Percentiles rank a stretch among this genome's conserved stretches.
Conservation (phyloP, 2,888 invertebrate species). For the Sarcophaga subvicina region DNA sequence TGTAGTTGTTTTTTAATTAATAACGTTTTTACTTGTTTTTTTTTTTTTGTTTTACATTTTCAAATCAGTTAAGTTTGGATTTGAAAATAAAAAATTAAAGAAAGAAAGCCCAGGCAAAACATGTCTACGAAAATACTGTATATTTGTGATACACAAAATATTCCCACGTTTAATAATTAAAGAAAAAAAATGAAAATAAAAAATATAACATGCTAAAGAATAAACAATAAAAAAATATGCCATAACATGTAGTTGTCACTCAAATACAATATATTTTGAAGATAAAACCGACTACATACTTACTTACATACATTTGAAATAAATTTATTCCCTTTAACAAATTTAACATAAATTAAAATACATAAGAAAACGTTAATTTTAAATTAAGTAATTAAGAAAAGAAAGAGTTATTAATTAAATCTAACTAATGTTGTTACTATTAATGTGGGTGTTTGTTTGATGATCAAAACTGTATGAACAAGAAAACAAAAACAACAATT, state of each 20-base stretch:
- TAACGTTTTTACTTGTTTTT: constrained; percentile 51
- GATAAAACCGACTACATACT: background rate
- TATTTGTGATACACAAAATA: constrained; percentile 43
- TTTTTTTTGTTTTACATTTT: background rate
- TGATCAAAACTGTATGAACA: too few relatives aligned
- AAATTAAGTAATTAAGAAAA: background rate
- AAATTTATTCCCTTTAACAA: background rate
- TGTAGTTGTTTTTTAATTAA: constrained; percentile 59
- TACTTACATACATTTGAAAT: background rate
- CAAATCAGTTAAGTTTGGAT: background rate
- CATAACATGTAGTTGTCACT: constrained; percentile 61
- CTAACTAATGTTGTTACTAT: background rate
- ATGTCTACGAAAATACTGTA: constrained; percentile 31
- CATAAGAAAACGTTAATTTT: constrained; percentile 16
- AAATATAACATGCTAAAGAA: background rate
- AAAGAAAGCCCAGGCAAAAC: constrained; percentile 57
- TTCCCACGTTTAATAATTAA: constrained; percentile 68
- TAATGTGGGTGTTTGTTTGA: too few relatives aligned
- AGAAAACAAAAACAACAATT: too few relatives aligned
- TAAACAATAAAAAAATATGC: constrained; percentile 51
- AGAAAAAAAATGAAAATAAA: constrained; percentile 5
- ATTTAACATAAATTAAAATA: constrained; percentile 62
- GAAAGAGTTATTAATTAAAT: constrained; percentile 14
- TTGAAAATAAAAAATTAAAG: background rate
- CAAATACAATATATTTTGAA: constrained; percentile 6